phyloP scores from a whole-genome alignment of 1,140 invertebrate genomes.

The Ostrea denselamellosa region DNA sequence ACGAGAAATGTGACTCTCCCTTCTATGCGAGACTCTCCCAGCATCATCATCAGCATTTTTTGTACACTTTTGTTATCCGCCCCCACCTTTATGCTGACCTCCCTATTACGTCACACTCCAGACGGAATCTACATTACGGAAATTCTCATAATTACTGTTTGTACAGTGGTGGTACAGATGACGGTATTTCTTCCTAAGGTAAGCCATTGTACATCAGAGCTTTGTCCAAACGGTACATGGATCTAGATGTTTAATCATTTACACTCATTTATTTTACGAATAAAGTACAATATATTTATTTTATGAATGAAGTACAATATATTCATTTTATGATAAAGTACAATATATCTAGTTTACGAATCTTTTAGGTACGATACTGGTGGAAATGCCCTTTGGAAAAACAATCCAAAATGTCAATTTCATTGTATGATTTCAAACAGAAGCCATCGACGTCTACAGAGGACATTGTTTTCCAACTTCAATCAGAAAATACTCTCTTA shows the following conservation, averaged over 20 bases:
- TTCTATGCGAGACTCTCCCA: conserved; percentile 69
- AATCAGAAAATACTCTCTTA: conserved; percentile 62
- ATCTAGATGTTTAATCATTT: too few species aligned
- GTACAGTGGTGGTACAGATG: conserved; percentile 89
- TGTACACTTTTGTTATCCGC: conserved; percentile 61
- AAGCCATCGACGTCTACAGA: conserved; percentile 45
- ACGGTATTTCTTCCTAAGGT: conserved; percentile 91
- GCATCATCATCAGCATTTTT: conserved; percentile 65
- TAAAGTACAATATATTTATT: too few species aligned
- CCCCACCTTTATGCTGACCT: conserved; percentile 60
- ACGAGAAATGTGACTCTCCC: conserved; percentile 68
- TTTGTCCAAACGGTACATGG: too few species aligned
- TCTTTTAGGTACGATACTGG: conserved; percentile 62
- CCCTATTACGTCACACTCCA: conserved; percentile 62
- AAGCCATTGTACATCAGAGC: conserved; percentile 35
- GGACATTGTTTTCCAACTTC: conserved; percentile 63
- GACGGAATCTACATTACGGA: conserved; percentile 65
- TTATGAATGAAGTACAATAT: too few species aligned
- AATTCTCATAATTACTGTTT: conserved; percentile 73
- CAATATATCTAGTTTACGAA: not conserved
- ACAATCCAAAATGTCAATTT: conserved; percentile 49
- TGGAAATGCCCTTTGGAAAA: conserved; percentile 61
- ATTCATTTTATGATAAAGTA: too few species aligned
- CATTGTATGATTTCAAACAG: conserved; percentile 43
- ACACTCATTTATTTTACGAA: too few species aligned